These are phyloP conservation scores for Panulirus ornatus DNA, from an alignment of 1,140 invertebrate genomes.

Conservation along the genomic window DNA sequence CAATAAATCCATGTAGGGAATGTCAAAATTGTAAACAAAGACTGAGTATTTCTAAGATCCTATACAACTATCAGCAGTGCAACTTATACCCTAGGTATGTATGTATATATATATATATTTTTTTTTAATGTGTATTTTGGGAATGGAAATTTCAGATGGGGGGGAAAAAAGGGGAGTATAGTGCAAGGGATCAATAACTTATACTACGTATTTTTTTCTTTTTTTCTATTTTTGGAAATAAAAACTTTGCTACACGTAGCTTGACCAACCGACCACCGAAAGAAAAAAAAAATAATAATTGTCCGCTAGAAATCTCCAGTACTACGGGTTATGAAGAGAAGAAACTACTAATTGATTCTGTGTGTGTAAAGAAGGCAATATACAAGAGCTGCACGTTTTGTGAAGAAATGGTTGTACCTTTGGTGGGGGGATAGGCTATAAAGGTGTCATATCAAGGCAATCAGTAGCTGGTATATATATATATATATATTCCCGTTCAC, in stretches of 20 bases:
- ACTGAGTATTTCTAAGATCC: constrained; percentile 40
- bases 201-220: not conserved
- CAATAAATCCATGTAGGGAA: constrained; percentile 25
- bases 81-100: too few relatives aligned
- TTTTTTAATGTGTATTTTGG: too few relatives aligned
- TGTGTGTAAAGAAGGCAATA: not conserved
- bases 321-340: constrained; percentile 32
- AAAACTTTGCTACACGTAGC: constrained; percentile 24
- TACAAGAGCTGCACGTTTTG: not conserved
- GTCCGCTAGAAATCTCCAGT: not conserved
- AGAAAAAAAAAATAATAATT: too few relatives aligned
- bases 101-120: too few relatives aligned
- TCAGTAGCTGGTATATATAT: constrained; percentile 1
- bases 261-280: constrained; percentile 44
- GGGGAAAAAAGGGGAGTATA: too few relatives aligned
- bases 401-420: not conserved
- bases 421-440: not conserved
- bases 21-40: constrained; percentile 40
- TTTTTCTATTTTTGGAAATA: constrained; percentile 16
- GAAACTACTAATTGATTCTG: not conserved
- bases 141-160: too few relatives aligned
- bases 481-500: not conserved
- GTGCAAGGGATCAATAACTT: constrained; percentile 6
- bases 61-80: constrained; percentile 35
- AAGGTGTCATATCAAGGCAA: constrained; percentile 25